Conservation (phyloP, 2,888 invertebrate genomes). For the Caenorhabditis sp. region DNA sequence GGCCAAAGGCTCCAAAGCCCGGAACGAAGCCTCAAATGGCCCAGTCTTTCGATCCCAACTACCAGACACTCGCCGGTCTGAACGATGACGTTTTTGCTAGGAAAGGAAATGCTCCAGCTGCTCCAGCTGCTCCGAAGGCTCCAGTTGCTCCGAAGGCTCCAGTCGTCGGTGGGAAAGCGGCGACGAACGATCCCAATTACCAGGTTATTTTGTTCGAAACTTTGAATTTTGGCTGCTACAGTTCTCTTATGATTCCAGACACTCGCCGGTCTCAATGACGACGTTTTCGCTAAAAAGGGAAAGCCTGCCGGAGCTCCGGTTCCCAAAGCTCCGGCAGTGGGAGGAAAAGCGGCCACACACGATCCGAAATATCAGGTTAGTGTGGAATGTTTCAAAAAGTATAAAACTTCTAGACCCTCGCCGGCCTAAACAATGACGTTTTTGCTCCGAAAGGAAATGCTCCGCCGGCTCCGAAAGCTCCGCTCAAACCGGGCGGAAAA, state of each 20-base stretch:
- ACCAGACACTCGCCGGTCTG: conserved; percentile 25
- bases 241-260: too few species aligned
- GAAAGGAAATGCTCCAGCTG: conserved; percentile 5
- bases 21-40: neutral
- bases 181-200: conserved; percentile 20
- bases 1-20: conserved; percentile 11
- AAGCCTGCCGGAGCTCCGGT: too few species aligned
- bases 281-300: too few species aligned
- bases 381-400: neutral
- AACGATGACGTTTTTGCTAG: conserved; percentile 27
- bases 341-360: neutral
- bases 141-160: conserved; percentile 7
- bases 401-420: neutral
- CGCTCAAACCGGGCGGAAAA: conserved; percentile 22
- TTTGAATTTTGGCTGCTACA: too few species aligned
- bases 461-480: conserved; percentile 30
- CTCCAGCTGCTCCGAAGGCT: conserved; percentile 4
- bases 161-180: conserved; percentile 13
- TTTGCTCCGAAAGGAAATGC: neutral
- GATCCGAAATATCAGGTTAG: conserved; percentile 33
- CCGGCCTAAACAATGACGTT: neutral
- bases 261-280: too few species aligned
- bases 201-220: conserved; percentile 7
- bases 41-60: neutral
- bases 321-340: neutral